Evolutionary conservation across 2,888 invertebrate species (phyloP).

Genomic region (Scelioninae gen. 1): DNA sequence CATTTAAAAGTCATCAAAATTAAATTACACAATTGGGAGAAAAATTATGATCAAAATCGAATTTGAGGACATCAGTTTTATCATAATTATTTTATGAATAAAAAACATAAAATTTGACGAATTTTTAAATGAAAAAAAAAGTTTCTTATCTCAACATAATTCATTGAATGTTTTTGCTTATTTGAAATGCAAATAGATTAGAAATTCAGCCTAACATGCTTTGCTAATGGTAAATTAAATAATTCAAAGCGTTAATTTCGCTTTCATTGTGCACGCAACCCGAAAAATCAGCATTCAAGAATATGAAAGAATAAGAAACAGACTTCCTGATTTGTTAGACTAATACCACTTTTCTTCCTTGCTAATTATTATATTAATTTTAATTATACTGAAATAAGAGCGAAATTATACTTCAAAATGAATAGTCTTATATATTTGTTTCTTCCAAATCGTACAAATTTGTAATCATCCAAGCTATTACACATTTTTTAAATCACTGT

Average conservation of each 20-base stretch:
- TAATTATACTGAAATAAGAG: slow-evolving; percentile 30
- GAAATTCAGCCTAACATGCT: slow-evolving; percentile 9
- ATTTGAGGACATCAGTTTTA: too few species aligned
- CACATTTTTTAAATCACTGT: too few species aligned
- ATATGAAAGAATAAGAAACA: too few species aligned
- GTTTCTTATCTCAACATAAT: too few species aligned
- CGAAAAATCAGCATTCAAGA: slow-evolving; percentile 46
- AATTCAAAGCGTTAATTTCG: slow-evolving; percentile 41
- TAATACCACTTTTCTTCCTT: slow-evolving; percentile 46
- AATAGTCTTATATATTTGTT: background rate
- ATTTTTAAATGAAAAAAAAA: too few species aligned
- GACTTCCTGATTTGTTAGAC: slow-evolving; percentile 41
- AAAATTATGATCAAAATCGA: too few species aligned
- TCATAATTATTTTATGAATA: too few species aligned
- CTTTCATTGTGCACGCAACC: slow-evolving; percentile 61
- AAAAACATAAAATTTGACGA: too few species aligned
- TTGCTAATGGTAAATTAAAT: slow-evolving; percentile 11
- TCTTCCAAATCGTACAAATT: slow-evolving; percentile 5
- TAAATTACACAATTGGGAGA: too few species aligned
- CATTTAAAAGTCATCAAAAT: too few species aligned
- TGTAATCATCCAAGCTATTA: too few species aligned
- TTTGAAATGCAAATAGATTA: slow-evolving; percentile 25
- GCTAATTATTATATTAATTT: slow-evolving; percentile 54
- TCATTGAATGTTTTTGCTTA: background rate
- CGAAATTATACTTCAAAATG: slow-evolving; percentile 7